Percentiles rank a stretch among this genome's conserved stretches.
Conservation (phyloP, 37 sponge, comb jelly and placozoan species). For the Aplysina aerophoba region DNA sequence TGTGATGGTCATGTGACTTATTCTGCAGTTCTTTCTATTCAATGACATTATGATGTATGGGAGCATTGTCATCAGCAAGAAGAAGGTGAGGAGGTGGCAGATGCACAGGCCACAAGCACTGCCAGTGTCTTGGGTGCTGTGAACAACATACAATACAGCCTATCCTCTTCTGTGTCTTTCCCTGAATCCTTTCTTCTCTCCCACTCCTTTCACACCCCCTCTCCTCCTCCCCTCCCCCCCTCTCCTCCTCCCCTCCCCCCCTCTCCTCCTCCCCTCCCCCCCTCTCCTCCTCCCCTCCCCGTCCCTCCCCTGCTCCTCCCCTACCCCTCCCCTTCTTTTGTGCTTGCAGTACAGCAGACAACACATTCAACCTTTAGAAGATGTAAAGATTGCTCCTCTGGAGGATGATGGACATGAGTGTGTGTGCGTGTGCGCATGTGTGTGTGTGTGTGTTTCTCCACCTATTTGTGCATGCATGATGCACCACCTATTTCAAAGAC, state of each 20-base stretch:
- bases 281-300: background rate
- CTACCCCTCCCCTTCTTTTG: background rate
- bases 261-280: background rate
- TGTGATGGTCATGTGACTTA: background rate
- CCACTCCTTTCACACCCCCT: background rate
- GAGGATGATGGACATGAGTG: conserved; percentile 86
- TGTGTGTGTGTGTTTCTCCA: background rate
- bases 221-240: background rate
- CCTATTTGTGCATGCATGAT: background rate
- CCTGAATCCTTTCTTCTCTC: background rate
- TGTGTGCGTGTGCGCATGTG: background rate
- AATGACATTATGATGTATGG: conserved; percentile 95
- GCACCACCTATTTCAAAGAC: background rate
- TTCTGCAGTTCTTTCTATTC: conserved; percentile 92
- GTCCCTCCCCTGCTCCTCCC: background rate
- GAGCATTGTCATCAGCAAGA: conserved; percentile 85
- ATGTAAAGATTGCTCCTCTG: conserved; percentile 72
- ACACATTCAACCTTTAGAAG: conserved; percentile 77
- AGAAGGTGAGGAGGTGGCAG: conserved; percentile 89
- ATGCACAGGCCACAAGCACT: too few species aligned
- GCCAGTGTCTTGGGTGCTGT: background rate
- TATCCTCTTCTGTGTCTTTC: background rate
- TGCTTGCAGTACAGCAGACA: conserved; percentile 84
- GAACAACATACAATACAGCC: background rate
- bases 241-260: background rate